Conservation (phyloP, 2,113 vertebrate genomes). For the Cairina moschata region DNA sequence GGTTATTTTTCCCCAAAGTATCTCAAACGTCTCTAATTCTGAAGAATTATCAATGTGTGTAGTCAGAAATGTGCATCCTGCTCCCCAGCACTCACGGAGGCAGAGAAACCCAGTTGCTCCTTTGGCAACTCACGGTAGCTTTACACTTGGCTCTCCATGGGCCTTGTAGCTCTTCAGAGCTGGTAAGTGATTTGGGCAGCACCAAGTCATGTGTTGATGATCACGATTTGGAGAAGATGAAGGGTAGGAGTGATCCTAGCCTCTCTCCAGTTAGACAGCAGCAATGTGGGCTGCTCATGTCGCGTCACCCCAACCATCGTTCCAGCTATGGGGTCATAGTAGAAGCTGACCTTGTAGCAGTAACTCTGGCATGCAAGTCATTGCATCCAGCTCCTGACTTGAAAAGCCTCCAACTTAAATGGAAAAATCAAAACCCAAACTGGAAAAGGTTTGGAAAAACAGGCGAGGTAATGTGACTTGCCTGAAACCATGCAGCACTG, state of each 20-base stretch:
- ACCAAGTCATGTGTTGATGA: not conserved
- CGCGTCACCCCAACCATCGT: not conserved
- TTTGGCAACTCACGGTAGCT: not conserved
- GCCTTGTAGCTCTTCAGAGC: not conserved
- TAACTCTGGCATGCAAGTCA: not conserved
- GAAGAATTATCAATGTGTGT: not conserved
- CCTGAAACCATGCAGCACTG: accelerated
- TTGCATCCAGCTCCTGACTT: not conserved
- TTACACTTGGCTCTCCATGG: not conserved
- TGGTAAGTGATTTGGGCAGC: not conserved
- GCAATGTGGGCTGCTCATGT: accelerated
- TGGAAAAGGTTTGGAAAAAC: not conserved
- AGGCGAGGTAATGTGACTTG: not conserved
- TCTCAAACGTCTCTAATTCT: not conserved
- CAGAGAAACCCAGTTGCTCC: not conserved
- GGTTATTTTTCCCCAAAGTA: not conserved
- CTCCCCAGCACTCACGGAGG: not conserved
- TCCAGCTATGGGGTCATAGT: accelerated
- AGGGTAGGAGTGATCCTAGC: not conserved
- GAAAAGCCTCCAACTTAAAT: not conserved
- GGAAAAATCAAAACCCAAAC: not conserved
- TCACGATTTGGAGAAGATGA: not conserved
- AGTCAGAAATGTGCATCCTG: not conserved
- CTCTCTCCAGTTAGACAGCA: not conserved
- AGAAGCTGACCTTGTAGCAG: not conserved